Percentiles rank a stretch among this genome's conserved stretches.
Conservation (phyloP, 2,888 invertebrate genomes). For the Salticus scenicus region DNA sequence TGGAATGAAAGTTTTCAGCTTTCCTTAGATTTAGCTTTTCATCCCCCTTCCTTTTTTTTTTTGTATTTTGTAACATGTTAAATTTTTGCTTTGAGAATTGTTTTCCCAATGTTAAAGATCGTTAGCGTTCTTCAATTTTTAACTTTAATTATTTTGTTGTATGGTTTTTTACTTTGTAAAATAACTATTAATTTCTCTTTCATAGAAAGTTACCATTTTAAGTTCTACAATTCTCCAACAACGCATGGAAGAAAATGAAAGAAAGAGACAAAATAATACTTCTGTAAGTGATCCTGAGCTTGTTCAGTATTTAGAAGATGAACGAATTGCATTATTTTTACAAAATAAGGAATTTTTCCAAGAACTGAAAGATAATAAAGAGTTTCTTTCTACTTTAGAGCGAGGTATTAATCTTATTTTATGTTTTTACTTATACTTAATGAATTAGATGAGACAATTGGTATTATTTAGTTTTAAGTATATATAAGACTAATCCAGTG, state of each 20-base stretch:
- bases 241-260: conserved; percentile 77
- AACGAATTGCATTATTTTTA: conserved; percentile 88
- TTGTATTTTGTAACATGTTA: background rate
- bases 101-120: too few species aligned
- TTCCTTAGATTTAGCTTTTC: background rate
- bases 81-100: too few species aligned
- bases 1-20: background rate
- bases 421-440: too few species aligned
- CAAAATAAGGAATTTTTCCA: conserved; percentile 94
- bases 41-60: background rate
- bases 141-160: too few species aligned
- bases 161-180: too few species aligned
- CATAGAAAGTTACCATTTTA: conserved; percentile 68
- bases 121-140: too few species aligned
- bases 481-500: too few species aligned
- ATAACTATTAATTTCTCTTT: background rate
- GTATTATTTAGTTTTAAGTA: too few species aligned
- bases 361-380: conserved; percentile 88
- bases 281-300: conserved; percentile 76
- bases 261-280: conserved; percentile 74
- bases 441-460: too few species aligned
- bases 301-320: conserved; percentile 85
- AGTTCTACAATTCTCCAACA: conserved; percentile 75
- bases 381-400: conserved; percentile 88
- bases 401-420: conserved; percentile 24